phyloP scores from a whole-genome alignment of 1,140 invertebrate genomes.

The Eubasilissa regina region DNA sequence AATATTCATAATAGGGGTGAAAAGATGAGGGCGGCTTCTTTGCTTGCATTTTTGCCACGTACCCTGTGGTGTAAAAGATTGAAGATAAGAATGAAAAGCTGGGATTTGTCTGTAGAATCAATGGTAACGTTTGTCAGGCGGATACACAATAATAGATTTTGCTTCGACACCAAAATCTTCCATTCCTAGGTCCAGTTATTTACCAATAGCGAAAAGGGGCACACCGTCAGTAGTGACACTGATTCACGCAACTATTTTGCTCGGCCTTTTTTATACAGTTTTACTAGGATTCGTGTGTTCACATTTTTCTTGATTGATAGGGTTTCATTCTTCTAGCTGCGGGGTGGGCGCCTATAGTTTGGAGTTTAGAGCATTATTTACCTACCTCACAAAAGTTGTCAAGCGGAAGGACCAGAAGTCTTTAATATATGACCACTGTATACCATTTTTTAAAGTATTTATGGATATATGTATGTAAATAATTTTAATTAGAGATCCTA shows the following conservation, averaged over 20 bases:
- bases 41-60: constrained; percentile 52
- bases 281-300: background rate
- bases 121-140: constrained; percentile 51
- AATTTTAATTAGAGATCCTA: too few species aligned
- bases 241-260: background rate
- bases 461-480: too few species aligned
- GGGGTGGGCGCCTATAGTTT: constrained; percentile 36
- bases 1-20: constrained; percentile 55
- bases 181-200: background rate
- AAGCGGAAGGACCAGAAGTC: constrained; percentile 3
- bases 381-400: constrained; percentile 13
- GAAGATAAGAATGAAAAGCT: constrained; percentile 56
- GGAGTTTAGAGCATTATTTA: background rate
- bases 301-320: background rate
- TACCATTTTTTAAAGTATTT: too few species aligned
- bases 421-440: too few species aligned
- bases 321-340: constrained; percentile 7
- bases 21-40: constrained; percentile 51
- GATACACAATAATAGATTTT: constrained; percentile 34
- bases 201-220: background rate
- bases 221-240: background rate
- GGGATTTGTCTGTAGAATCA: constrained; percentile 51
- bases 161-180: constrained; percentile 26
- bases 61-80: constrained; percentile 56
- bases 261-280: background rate